These are phyloP conservation scores for Drosophila diplacantha DNA, from an alignment of 2,888 invertebrate genomes.

Conservation along the genomic window DNA sequence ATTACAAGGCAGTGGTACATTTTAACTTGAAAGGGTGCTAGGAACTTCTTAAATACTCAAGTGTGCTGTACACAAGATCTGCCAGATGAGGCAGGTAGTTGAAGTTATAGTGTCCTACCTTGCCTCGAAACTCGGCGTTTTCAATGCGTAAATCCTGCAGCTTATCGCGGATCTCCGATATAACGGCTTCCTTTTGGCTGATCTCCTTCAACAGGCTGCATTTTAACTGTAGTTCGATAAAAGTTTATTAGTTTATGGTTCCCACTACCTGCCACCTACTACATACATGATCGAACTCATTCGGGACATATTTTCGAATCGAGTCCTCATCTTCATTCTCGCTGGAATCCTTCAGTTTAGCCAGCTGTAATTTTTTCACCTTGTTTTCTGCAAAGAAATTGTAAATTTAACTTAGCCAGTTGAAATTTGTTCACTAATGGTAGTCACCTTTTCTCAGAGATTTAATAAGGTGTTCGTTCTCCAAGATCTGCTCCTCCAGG, in stretches of 20 bases:
- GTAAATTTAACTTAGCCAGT: background rate
- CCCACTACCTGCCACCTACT: slow-evolving; percentile 33
- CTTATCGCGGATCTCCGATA: slow-evolving; percentile 58
- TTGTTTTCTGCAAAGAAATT: slow-evolving; percentile 32
- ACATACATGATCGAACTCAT: slow-evolving; percentile 52
- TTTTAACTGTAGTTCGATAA: slow-evolving; percentile 60
- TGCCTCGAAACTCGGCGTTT: slow-evolving; percentile 53
- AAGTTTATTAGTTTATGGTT: slow-evolving; percentile 8
- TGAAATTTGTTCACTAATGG: background rate
- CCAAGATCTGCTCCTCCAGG: slow-evolving; percentile 71
- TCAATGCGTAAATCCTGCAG: slow-evolving; percentile 60
- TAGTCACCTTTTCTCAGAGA: slow-evolving; percentile 40
- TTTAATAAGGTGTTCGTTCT: slow-evolving; percentile 61
- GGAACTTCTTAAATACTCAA: background rate
- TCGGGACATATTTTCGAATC: slow-evolving; percentile 3
- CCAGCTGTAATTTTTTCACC: slow-evolving; percentile 35
- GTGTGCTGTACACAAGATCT: background rate
- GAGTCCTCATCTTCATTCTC: slow-evolving; percentile 16
- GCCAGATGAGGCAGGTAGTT: slow-evolving; percentile 4
- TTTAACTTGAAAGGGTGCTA: background rate
- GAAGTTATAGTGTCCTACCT: slow-evolving; percentile 49
- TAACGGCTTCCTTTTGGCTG: slow-evolving; percentile 62
- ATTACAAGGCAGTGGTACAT: background rate
- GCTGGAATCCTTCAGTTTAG: slow-evolving; percentile 19
- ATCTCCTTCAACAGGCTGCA: slow-evolving; percentile 71